These are phyloP conservation scores for Plotosus lineatus DNA, from an alignment of 2,113 vertebrate genomes.

Conservation along the genomic window DNA sequence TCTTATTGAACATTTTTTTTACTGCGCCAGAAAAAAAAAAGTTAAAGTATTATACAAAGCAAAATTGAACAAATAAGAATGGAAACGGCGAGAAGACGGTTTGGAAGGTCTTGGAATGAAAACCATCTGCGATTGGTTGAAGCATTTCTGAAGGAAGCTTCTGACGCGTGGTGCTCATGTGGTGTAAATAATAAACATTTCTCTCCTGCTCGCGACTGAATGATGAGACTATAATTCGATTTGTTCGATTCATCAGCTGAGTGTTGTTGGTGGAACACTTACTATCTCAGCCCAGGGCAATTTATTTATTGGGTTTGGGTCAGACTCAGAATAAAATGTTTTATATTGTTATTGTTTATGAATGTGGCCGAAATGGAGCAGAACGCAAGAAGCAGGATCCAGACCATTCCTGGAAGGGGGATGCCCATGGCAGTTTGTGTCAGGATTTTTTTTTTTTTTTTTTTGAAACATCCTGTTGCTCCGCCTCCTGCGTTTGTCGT, in stretches of 20 bases:
- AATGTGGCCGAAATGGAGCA: neutral
- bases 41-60: neutral
- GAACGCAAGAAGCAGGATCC: neutral
- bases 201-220: neutral
- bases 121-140: neutral
- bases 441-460: constrained; percentile 61
- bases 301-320: neutral
- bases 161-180: neutral
- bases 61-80: too few relatives aligned
- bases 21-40: too few relatives aligned
- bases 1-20: too few relatives aligned
- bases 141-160: neutral
- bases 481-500: constrained; percentile 82
- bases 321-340: neutral
- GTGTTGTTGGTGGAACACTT: neutral
- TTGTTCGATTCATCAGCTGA: neutral
- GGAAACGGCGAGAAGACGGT: neutral
- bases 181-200: neutral
- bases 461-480: constrained; percentile 58
- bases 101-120: neutral
- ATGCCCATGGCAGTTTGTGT: constrained; percentile 64
- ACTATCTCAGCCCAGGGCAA: neutral
- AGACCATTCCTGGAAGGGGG: neutral
- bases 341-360: neutral
- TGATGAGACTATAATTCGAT: neutral